Percentiles rank a stretch among this genome's conserved stretches.
phyloP scores from a whole-genome alignment of 1,140 invertebrate species.

The Andricus grossulariae region DNA sequence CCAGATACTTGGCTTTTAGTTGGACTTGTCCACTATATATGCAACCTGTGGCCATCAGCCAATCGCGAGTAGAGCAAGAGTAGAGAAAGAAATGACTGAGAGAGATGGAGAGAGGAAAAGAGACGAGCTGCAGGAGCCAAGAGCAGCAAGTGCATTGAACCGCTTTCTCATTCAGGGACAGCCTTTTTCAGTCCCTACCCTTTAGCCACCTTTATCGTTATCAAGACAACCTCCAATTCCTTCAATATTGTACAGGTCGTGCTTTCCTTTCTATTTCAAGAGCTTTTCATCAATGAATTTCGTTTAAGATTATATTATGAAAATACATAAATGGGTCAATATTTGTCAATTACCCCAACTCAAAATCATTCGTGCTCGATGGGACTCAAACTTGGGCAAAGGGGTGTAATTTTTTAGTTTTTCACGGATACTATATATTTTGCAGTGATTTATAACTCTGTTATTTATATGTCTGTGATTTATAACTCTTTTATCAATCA shows the following conservation, averaged over 20 bases:
- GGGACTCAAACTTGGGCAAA: no score
- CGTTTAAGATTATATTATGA: no score
- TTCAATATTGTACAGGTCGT: not conserved
- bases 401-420: no score
- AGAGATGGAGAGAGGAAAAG: slow-evolving; percentile 31
- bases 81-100: slow-evolving; percentile 43
- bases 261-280: no score
- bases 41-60: not conserved
- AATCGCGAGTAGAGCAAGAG: slow-evolving; percentile 34
- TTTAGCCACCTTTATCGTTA: not conserved
- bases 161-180: slow-evolving; percentile 55
- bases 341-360: no score
- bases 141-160: slow-evolving; percentile 53
- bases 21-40: slow-evolving; percentile 2
- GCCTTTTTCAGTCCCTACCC: slow-evolving; percentile 29
- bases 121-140: slow-evolving; percentile 38
- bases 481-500: no score
- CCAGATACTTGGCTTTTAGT: not conserved
- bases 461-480: no score
- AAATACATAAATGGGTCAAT: no score
- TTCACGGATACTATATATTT: no score
- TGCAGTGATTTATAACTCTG: no score
- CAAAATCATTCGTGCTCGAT: no score
- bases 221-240: not conserved
- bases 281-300: no score